These are phyloP conservation scores for Himalopsyche phryganea DNA, from an alignment of 1,140 invertebrate genomes.

Conservation along the genomic window DNA sequence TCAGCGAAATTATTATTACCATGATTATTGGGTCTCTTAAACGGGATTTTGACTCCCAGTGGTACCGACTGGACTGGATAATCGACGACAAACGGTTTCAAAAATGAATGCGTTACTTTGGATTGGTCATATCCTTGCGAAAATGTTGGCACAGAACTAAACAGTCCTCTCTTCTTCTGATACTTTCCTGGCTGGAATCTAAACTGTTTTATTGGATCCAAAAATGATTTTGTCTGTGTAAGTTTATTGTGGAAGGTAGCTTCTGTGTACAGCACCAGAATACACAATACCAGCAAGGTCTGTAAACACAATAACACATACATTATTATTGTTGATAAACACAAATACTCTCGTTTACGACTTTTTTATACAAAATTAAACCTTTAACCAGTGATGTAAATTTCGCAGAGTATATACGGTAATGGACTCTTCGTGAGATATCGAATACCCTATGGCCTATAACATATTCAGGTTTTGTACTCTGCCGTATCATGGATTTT, in stretches of 20 bases:
- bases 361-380: no score
- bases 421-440: no score
- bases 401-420: no score
- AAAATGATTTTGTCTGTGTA: neutral
- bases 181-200: constrained; percentile 1
- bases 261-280: constrained; percentile 35
- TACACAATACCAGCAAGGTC: constrained; percentile 41
- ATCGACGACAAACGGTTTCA: constrained; percentile 48
- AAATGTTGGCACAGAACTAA: constrained; percentile 43
- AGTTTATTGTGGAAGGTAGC: constrained; percentile 22
- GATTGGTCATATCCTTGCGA: constrained; percentile 49
- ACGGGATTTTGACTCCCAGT: constrained; percentile 46
- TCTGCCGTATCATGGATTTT: no score
- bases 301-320: constrained; percentile 38
- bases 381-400: no score
- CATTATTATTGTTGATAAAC: no score
- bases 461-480: no score
- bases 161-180: constrained; percentile 47
- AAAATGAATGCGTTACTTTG: constrained; percentile 45
- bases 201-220: constrained; percentile 4
- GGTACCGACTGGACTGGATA: constrained; percentile 48
- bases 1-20: constrained; percentile 25
- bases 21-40: constrained; percentile 36
- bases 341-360: no score
- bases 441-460: no score